phyloP scores from a whole-genome alignment of 2,113 vertebrate species.

The Pseudolaguvia tuberculata region DNA sequence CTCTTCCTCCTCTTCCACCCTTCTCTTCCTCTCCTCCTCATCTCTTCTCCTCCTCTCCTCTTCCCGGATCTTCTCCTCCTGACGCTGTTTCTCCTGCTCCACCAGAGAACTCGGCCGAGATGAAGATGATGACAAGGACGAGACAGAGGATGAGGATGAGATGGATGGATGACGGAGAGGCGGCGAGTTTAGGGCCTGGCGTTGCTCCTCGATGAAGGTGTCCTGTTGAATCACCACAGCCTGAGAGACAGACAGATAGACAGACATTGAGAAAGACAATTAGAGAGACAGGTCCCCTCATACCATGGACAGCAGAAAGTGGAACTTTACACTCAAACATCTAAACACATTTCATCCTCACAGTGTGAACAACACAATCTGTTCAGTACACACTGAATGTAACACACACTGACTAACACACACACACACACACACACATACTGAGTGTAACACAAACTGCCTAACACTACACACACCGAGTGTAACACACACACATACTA shows the following conservation, averaged over 20 bases:
- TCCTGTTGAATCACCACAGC: constrained; percentile 28
- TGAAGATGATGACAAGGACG: constrained; percentile 1
- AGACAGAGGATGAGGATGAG: constrained; percentile 19
- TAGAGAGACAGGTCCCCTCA: too few relatives aligned
- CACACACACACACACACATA: neutral
- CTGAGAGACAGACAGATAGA: constrained; percentile 1
- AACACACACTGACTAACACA: too few relatives aligned
- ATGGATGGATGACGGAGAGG: constrained; percentile 18
- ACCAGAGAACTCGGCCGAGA: constrained; percentile 18
- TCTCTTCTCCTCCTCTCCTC: constrained; percentile 22
- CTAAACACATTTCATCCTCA: too few relatives aligned
- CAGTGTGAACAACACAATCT: too few relatives aligned
- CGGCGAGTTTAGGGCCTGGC: neutral
- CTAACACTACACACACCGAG: too few relatives aligned
- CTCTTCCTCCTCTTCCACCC: neutral
- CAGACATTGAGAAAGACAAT: neutral
- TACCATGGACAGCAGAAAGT: too few relatives aligned
- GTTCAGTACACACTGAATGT: too few relatives aligned
- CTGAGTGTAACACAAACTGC: neutral
- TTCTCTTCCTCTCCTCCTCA: constrained; percentile 7
- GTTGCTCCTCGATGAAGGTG: constrained; percentile 29
- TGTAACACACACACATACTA: neutral
- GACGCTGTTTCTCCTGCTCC: constrained; percentile 28
- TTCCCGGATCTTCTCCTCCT: constrained; percentile 18
- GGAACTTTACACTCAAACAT: too few relatives aligned